Base-by-base conservation (phyloP, 2,888 invertebrate species). In the Ectemnius lituratus region DNA sequence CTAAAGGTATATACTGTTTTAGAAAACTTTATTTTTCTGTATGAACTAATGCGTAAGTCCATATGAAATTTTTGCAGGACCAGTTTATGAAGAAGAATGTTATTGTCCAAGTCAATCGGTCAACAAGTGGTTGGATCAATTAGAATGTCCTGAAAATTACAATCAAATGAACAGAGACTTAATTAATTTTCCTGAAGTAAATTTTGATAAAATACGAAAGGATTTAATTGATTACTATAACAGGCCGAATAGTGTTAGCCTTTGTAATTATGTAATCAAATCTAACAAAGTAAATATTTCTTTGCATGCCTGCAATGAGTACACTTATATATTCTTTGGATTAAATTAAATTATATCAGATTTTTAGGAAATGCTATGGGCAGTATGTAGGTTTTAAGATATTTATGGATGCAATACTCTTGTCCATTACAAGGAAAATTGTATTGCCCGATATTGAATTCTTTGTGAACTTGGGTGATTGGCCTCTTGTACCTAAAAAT, bases 361-460 rank as follows among this genome's bases (percentile, higher is more conserved):
- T 98, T 82, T 95, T 96, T 90, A 93, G 98, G 83, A 94, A 95
- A 85, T 99, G 98, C 88, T 97, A 97, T 91, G 99, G 99, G 14
- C 95, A 98, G 90, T 96, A 99, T 92, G 95, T 97, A 13, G 99
- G 97, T 0, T 99, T 99, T 90, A 97, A 97, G 90, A 97, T 97
- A 94, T 99, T 99, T 91, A 94, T 96, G 91, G 99, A 99, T 91
- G 94, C 95, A 59, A 95, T 97, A 72, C 91, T 99, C 37, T 90
- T 97, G 60, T 98, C 97, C 0, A 89, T 99, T 62, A 91, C 94
- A 14, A 93, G 98, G 80, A 97, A 97, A 93, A 94, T 95, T 23
- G 85, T 91, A 23, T 90, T 99, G 67, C 98, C 98, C 4, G 96
- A 99, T 91, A 92, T 96, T 84, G 98, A 99, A 90, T 94, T 99